Percentiles rank a stretch among this genome's conserved stretches.
phyloP scores from a whole-genome alignment of 2,113 vertebrate genomes.

The Thomomys bottae region DNA sequence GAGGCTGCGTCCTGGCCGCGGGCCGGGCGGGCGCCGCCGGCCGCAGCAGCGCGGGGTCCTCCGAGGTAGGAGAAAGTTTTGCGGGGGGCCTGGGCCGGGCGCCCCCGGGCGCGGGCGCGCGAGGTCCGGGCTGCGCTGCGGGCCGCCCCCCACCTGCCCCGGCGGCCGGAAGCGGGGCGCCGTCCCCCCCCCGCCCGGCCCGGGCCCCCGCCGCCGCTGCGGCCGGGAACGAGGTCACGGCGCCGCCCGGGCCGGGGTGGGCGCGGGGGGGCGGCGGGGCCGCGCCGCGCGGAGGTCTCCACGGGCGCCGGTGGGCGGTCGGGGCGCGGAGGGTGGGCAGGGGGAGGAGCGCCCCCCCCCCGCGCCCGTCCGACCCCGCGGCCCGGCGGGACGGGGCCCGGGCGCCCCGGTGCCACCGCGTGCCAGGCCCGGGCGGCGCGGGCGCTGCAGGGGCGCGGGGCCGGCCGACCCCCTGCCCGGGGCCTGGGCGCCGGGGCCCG shows the following conservation, averaged over 20 bases:
- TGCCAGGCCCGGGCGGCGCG: neutral
- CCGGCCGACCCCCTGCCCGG: neutral
- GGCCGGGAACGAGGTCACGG: constrained; percentile 77
- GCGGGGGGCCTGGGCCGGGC: constrained; percentile 7
- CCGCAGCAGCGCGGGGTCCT: constrained; percentile 79
- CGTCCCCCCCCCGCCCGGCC: constrained; percentile 3
- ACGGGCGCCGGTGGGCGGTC: too few relatives aligned
- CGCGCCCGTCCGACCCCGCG: neutral
- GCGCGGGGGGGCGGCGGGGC: constrained; percentile 25
- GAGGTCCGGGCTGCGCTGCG: constrained; percentile 65
- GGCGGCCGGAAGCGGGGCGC: constrained; percentile 7
- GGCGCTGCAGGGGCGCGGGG: constrained; percentile 4
- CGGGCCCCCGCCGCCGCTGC: constrained; percentile 65
- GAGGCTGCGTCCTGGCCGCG: constrained; percentile 78
- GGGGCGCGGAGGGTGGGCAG: neutral
- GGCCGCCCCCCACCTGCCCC: neutral
- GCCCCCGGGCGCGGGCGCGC: constrained; percentile 57
- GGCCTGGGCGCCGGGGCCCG: neutral
- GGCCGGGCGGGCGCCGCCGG: constrained; percentile 75
- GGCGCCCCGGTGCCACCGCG: too few relatives aligned
- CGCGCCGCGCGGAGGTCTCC: too few relatives aligned
- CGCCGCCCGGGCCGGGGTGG: constrained; percentile 45
- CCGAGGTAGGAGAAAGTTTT: constrained; percentile 81
- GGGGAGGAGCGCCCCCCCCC: neutral
- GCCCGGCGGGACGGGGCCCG: too few relatives aligned